Evolutionary conservation across 1,140 invertebrate species (phyloP), one percentile per base, ranked within the genome.

Genomic region (Drosophila sp.): DNA sequence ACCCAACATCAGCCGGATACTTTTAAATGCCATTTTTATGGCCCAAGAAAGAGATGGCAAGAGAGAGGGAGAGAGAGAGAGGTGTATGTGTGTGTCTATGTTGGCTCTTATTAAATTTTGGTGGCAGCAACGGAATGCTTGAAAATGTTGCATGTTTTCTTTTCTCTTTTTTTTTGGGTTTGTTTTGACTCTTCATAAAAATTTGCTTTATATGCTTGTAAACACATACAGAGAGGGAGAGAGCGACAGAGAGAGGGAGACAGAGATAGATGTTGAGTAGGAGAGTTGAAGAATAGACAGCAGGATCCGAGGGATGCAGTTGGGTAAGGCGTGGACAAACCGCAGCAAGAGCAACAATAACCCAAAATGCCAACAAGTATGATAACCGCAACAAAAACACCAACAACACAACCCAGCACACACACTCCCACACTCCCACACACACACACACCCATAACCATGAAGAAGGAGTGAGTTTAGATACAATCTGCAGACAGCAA

Each of bases 311-410:
- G 17, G 17, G 61, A 30, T 67, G 70, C 69, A 80, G 72, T 66
- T 66, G 55, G 54, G 66, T 66, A 50, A 50, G 76, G 64, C 64
- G 70, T 66, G 61, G 54, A 71, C 72, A 78, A 66, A 54, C 68
- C 69, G 64, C 71, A 86, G 55, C 78, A 65, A 86, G 68, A 75
- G 70, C 82, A 85, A 85, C 81, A 80, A 85, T 85, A 85, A 78
- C 77, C 80, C 76, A 72, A 84, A 84, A 84, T 84, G 80, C 80
- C 80, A 85, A 85, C 81, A 85, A 85, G 81, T 85, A 85, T 85
- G 81, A 85, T 85, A 85, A 85, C 81, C 81, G 68, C 82, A 85
- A 68, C 74, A 80, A 63, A 71, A 85, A 47, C 70, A 83, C 65
- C 57, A 79, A 76, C 72, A 76, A 50, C 64, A 54, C 10, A n/a